Conservation (phyloP, 92 coral and sea anemone genomes). For the Umimayanthus kanabou region DNA sequence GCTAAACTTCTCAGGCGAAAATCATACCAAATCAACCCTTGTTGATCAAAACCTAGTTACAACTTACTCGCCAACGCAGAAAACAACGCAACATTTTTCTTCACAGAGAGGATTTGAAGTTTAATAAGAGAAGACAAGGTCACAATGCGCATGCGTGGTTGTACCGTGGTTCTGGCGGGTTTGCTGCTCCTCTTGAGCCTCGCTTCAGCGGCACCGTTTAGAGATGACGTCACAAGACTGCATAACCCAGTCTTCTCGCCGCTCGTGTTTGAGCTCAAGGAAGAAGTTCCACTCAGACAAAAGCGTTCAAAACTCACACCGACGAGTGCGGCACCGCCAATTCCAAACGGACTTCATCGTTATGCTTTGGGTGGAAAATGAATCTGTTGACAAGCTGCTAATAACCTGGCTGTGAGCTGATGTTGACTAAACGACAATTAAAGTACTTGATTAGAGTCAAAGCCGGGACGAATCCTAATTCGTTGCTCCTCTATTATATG, state of each 20-base stretch:
- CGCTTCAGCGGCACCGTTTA: slow-evolving; percentile 2
- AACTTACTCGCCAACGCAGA: neutral
- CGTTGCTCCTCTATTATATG: neutral
- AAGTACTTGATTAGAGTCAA: neutral
- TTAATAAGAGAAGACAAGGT: neutral
- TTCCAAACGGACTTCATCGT: neutral
- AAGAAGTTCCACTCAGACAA: neutral
- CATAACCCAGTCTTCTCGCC: neutral
- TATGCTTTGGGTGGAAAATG: neutral
- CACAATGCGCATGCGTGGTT: neutral
- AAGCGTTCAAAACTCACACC: neutral
- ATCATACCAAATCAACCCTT: too few relatives aligned
- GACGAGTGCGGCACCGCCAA: neutral
- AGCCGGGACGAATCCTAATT: neutral
- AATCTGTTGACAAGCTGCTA: neutral
- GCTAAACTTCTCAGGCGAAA: too few relatives aligned
- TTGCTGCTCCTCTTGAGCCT: neutral
- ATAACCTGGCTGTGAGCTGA: neutral
- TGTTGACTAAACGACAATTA: neutral
- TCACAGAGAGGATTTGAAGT: neutral
- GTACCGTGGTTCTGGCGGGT: neutral
- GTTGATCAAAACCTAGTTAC: too few relatives aligned
- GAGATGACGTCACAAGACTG: neutral
- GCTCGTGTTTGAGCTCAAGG: neutral
- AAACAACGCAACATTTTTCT: neutral